phyloP scores from a whole-genome alignment of 2,888 invertebrate species.

The Crepidodera aurea region DNA sequence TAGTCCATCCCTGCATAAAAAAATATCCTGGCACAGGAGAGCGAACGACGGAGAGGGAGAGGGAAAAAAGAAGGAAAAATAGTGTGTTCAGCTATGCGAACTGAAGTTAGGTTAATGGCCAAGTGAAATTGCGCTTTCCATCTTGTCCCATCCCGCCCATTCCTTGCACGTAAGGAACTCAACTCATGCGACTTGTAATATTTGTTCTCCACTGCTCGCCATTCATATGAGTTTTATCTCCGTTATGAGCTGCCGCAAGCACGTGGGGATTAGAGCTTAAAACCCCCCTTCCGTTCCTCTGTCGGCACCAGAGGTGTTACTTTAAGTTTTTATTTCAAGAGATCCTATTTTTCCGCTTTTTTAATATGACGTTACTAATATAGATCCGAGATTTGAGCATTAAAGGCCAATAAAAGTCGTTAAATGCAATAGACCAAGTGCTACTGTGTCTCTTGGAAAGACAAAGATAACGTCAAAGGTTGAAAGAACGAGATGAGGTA shows the following conservation, averaged over 20 bases:
- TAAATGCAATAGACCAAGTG: no score
- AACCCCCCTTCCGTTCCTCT: constrained; percentile 18
- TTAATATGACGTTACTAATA: no score
- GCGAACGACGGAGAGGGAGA: constrained; percentile 20
- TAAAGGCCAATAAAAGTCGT: no score
- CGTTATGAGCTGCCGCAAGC: constrained; percentile 58
- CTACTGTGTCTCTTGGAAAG: no score
- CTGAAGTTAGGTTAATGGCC: constrained; percentile 73
- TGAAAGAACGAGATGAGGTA: no score
- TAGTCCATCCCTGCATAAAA: constrained; percentile 34
- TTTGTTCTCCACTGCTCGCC: constrained; percentile 62
- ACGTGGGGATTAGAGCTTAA: constrained; percentile 54
- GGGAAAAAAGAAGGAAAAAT: constrained; percentile 54
- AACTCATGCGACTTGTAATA: constrained; percentile 63
- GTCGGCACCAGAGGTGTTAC: constrained; percentile 4
- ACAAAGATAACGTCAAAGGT: no score
- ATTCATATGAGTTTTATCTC: constrained; percentile 60
- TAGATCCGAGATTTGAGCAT: no score
- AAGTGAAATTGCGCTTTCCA: constrained; percentile 77
- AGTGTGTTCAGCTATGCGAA: constrained; percentile 66
- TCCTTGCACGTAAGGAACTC: constrained; percentile 62
- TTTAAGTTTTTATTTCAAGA: neutral
- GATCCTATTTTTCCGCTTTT: neutral
- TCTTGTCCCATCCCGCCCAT: constrained; percentile 65
- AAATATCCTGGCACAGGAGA: neutral